Base-by-base conservation (phyloP, 2,797 vertebrate species). In the Diceros bicornis region DNA sequence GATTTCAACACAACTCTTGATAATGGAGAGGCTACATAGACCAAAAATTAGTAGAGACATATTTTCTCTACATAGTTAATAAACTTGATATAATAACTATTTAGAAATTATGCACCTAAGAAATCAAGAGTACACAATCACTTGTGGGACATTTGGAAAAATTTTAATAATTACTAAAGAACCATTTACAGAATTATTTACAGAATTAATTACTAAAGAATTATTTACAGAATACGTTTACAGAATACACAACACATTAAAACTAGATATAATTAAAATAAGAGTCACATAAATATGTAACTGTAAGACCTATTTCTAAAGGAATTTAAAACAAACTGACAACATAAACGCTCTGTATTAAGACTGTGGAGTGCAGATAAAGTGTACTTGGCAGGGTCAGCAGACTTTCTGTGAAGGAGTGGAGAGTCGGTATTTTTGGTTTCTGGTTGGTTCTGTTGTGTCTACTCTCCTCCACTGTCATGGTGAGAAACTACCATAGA, bases 401-500 rank as follows among this genome's bases (percentile, higher is more conserved):
- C 10, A 6, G 21, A 37, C 52, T 7, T 8, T 3, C 41, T 6
- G 6, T 0, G 3, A 9, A 6, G 27, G 44, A 17, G 5, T 27
- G 1, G 34, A 5, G 21, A 52, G 50, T 16, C 13, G 14, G 13
- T 16, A 7, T 52, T 52, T 52, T 52, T 52, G 50, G 12, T 16
- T 6, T 59, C 4, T 6, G n/a, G 34, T 23, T 59, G 55, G n/a
- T 2, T 52, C 13, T 16, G 14, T 52, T 52, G 14, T 14, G 13
- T 52, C 50, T 52, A 52, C 13, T 52, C 4, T 52, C 13, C 34
- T 11, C 23, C 34, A n/a, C 55, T 18, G 0, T 3, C 29, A 4
- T 4, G 52, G 2, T 1, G 13, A 23, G 6, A 2, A 12, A 14
- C 18, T n/a, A 8, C 11, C 3, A 0, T 0, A 4, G 25, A 1